Evolutionary conservation across 2,113 vertebrate genomes (phyloP).

Genomic region (Daphoenositta chrysoptera): DNA sequence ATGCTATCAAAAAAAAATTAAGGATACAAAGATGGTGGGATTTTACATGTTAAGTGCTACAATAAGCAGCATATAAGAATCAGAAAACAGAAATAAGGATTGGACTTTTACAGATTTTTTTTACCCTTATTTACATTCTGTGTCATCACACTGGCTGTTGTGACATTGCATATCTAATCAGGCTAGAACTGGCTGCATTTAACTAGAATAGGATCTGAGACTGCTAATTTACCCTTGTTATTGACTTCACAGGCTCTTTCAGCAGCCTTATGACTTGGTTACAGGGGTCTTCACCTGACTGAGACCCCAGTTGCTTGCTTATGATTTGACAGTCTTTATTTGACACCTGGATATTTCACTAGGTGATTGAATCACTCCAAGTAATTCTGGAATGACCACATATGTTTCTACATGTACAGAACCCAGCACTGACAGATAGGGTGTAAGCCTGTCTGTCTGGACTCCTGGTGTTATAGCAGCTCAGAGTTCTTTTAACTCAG

Average conservation of each 20-base stretch:
- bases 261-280: not conserved
- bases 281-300: not conserved
- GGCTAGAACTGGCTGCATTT: slow-evolving; percentile 3
- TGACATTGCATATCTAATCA: slow-evolving; percentile 55
- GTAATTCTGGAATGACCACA: not conserved
- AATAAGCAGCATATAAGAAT: not conserved
- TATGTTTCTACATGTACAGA: not conserved
- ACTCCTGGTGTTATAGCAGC: not conserved
- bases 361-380: not conserved
- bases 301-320: not conserved
- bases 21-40: rapidly evolving
- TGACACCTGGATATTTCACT: not conserved
- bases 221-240: slow-evolving; percentile 30
- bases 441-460: not conserved
- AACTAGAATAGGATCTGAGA: slow-evolving; percentile 6
- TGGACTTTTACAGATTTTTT: not conserved
- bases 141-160: slow-evolving; percentile 38
- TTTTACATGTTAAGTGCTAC: not conserved
- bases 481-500: not conserved
- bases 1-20: not conserved
- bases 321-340: not conserved
- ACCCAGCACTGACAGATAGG: not conserved
- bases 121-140: slow-evolving; percentile 43
- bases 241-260: not conserved
- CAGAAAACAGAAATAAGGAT: not conserved